Conservation (phyloP, 1,140 invertebrate species). For the Lepeophtheirus salmonis region DNA sequence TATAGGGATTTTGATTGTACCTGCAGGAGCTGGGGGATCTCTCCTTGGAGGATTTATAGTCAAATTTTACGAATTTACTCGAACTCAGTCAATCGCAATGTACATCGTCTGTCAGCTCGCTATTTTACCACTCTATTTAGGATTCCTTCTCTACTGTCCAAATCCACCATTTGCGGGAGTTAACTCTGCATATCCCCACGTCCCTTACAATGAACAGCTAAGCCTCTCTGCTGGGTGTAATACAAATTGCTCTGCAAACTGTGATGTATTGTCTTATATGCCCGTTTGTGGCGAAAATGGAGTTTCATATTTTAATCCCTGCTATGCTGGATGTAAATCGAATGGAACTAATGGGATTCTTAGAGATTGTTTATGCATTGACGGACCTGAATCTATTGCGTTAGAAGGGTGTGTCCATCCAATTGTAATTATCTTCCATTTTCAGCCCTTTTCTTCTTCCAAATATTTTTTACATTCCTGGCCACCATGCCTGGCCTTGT, state of each 20-base stretch:
- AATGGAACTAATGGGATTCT: not conserved
- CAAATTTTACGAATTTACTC: slow-evolving; percentile 46
- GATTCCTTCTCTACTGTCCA: slow-evolving; percentile 49
- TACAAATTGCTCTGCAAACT: slow-evolving; percentile 2
- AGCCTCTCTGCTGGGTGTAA: not conserved
- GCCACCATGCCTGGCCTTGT: slow-evolving; percentile 15
- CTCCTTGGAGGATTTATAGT: slow-evolving; percentile 58
- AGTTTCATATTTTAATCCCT: slow-evolving; percentile 3
- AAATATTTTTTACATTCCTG: slow-evolving; percentile 15
- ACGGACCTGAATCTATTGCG: not conserved
- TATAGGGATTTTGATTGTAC: slow-evolving; percentile 8
- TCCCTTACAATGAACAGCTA: not conserved
- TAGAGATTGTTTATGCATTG: slow-evolving; percentile 6
- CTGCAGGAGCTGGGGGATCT: slow-evolving; percentile 34
- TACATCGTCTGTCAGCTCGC: slow-evolving; percentile 42
- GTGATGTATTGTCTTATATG: not conserved
- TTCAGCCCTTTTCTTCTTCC: slow-evolving; percentile 10
- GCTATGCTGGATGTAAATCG: slow-evolving; percentile 2
- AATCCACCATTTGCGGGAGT: slow-evolving; percentile 52
- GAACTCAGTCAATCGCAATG: slow-evolving; percentile 50
- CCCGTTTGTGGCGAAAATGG: not conserved
- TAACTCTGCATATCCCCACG: slow-evolving; percentile 27
- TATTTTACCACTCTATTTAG: slow-evolving; percentile 36
- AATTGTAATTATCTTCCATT: slow-evolving; percentile 8
- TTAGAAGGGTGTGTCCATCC: not conserved